Conservation (phyloP, 2,888 invertebrate genomes). For the Carcina quercana region DNA sequence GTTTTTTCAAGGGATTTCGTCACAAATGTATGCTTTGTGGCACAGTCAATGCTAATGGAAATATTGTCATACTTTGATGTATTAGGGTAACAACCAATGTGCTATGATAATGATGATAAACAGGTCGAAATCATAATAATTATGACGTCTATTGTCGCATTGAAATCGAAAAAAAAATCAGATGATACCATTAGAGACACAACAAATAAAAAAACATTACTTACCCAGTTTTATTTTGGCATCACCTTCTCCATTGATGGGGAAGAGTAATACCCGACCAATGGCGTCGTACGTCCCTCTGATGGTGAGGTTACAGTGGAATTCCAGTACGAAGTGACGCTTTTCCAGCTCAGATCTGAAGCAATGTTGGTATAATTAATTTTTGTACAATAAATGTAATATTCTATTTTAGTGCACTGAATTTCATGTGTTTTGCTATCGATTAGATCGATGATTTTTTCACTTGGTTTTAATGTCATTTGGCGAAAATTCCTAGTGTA, state of each 20-base stretch:
- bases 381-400: background rate
- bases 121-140: background rate
- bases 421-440: background rate
- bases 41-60: no score
- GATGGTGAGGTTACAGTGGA: conserved; percentile 60
- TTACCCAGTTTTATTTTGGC: conserved; percentile 60
- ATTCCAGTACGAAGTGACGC: conserved; percentile 45
- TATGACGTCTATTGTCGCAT: no score
- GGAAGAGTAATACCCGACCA: conserved; percentile 52
- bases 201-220: conserved; percentile 16
- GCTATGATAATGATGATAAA: no score
- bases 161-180: background rate
- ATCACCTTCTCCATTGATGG: conserved; percentile 59
- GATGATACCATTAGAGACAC: background rate
- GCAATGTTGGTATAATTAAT: no score
- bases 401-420: background rate
- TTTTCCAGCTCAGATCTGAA: conserved; percentile 54
- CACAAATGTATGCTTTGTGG: no score
- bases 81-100: no score
- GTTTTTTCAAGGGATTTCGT: no score
- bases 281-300: conserved; percentile 54
- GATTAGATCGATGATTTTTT: no score
- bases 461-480: background rate
- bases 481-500: no score
- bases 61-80: no score